phyloP scores from a whole-genome alignment of 1,140 invertebrate species.

The Drosophila kanapiae region DNA sequence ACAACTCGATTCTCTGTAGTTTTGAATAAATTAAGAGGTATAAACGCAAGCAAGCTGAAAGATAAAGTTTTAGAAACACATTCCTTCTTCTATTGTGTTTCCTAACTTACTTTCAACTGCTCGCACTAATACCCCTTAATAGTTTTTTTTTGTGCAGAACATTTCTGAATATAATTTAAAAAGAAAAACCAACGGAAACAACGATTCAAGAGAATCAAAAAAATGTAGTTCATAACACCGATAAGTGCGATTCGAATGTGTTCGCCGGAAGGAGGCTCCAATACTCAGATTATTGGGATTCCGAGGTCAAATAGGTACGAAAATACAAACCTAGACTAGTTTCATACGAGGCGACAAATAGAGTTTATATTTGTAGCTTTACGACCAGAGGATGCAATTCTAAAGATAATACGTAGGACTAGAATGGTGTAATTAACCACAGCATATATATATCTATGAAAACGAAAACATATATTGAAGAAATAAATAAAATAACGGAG shows the following conservation, averaged over 20 bases:
- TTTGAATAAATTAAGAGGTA: not conserved
- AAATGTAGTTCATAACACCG: conserved; percentile 62
- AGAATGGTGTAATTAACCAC: conserved; percentile 20
- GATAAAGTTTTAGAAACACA: not conserved
- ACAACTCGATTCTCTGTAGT: not conserved
- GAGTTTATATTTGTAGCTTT: conserved; percentile 44
- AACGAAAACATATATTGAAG: not conserved
- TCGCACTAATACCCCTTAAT: not conserved
- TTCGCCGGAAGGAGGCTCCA: conserved; percentile 26
- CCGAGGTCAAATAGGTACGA: conserved; percentile 15
- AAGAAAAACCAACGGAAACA: conserved; percentile 25
- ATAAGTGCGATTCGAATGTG: conserved; percentile 62
- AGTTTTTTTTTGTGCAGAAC: conserved; percentile 18
- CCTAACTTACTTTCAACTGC: not conserved
- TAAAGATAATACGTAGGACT: conserved; percentile 34
- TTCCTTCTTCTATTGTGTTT: not conserved
- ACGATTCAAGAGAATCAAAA: conserved; percentile 45
- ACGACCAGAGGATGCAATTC: conserved; percentile 50
- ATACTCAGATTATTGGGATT: conserved; percentile 11
- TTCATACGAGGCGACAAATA: conserved; percentile 36
- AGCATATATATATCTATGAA: not conserved
- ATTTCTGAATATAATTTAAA: not conserved
- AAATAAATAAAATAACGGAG: not conserved
- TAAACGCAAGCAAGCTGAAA: not conserved
- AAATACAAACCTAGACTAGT: conserved; percentile 38